Evolutionary conservation across 2,797 vertebrate species (phyloP), one percentile per base, ranked within the genome.

Genomic region (Anniella stebbinsi): DNA sequence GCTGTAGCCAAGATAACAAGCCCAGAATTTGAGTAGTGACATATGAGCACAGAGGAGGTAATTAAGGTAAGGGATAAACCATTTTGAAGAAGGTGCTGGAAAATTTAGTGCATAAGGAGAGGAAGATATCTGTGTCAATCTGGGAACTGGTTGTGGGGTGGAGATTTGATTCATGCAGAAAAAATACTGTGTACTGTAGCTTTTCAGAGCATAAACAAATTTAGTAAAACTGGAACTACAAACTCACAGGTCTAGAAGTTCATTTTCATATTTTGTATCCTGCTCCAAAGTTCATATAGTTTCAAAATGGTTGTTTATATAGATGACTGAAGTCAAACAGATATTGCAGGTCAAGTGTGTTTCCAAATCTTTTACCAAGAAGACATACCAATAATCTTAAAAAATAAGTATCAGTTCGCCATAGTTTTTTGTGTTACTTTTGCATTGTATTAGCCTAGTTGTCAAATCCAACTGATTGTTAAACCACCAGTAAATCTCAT

Each of bases 21-120:
- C 73, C 15, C 72, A 92, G 28, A 92, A 72, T 17, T 89, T 66
- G 67, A 88, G 92, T 67, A 76, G 89, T 88, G 48, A 66, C 82
- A 91, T 93, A 88, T 51, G 36, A 57, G 41, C 81, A 91, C 38
- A 89, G 78, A 92, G 38, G 30, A 90, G 2, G 9, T 69, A 87
- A 89, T 88, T 87, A 87, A 93, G 78, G 21, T 67, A 85, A 91
- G 87, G n/a, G 11, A 84, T 21, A 81, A 25, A 78, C 89, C 57
- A 7, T 17, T 57, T 9, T 2, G 9, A 28, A 92, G 70, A 48
- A 41, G 81, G 25, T 45, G 3, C 70, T 76, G 66, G 30, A 93
- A 57, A 86, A 85, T n/a, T 18, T 67, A 86, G 36, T 51, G 89
- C n/a, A 5, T n/a, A 72, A 70, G 81, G 67, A 80, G 63, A 30